Percentiles rank a stretch among this genome's conserved stretches.
These are phyloP conservation scores for Kryphioiulus occultus DNA, from an alignment of 2,888 invertebrate species.

Conservation along the genomic window DNA sequence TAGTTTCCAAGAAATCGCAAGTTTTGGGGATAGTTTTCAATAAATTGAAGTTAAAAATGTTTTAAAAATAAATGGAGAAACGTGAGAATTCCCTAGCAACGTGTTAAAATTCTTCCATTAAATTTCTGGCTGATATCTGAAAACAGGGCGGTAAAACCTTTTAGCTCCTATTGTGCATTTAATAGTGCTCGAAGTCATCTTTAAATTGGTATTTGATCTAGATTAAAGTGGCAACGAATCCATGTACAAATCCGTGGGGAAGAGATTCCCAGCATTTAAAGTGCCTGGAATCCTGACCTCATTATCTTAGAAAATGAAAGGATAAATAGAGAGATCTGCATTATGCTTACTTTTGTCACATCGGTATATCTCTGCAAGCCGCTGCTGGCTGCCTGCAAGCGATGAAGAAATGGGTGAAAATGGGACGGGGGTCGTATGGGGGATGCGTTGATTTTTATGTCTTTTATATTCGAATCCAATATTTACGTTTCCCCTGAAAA, in stretches of 20 bases:
- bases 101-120: neutral
- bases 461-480: neutral
- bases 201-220: neutral
- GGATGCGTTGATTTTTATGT: neutral
- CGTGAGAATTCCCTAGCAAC: neutral
- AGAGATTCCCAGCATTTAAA: neutral
- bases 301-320: slow-evolving; percentile 5
- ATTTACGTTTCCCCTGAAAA: neutral
- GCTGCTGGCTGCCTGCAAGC: neutral
- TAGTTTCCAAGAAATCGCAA: neutral
- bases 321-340: neutral
- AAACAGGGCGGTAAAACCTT: neutral
- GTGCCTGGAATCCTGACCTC: neutral
- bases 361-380: neutral
- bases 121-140: neutral
- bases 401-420: neutral
- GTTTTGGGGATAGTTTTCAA: neutral
- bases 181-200: neutral
- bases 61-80: neutral
- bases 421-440: neutral
- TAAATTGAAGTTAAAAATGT: neutral
- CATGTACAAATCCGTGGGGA: neutral
- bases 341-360: neutral
- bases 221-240: slow-evolving; percentile 5
- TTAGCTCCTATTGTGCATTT: neutral